Percentiles rank a stretch among this genome's conserved stretches.
These are phyloP conservation scores for Percina caprodes DNA, from an alignment of 2,113 vertebrate species.

Conservation along the genomic window DNA sequence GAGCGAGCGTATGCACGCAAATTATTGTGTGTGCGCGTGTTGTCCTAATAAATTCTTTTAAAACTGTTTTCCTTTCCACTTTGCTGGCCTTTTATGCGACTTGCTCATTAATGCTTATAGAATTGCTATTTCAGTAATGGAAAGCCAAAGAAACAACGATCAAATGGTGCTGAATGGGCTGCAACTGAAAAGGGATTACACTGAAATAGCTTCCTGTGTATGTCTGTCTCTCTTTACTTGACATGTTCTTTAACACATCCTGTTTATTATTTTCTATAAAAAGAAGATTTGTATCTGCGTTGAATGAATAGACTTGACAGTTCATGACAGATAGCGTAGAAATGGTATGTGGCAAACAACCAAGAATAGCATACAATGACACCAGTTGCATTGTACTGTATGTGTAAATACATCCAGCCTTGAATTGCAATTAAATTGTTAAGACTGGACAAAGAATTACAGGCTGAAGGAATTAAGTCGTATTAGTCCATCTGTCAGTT, in stretches of 20 bases:
- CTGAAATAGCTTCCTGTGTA: conserved; percentile 43
- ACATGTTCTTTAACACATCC: conserved; percentile 44
- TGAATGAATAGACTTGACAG: conserved; percentile 35
- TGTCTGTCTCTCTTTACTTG: conserved; percentile 11
- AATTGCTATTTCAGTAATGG: conserved; percentile 68
- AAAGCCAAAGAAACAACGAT: conserved; percentile 55
- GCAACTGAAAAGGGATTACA: conserved; percentile 39
- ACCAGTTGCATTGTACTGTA: conserved; percentile 50
- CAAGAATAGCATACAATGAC: conserved; percentile 51
- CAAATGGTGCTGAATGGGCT: conserved; percentile 55
- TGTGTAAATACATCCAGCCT: conserved; percentile 37
- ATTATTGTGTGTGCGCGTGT: conserved; percentile 27
- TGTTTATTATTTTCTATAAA: conserved; percentile 49
- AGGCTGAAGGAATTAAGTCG: conserved; percentile 70
- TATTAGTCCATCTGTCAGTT: conserved; percentile 76
- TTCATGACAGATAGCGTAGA: conserved; percentile 11
- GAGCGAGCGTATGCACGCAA: conserved; percentile 7
- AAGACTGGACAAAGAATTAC: conserved; percentile 60
- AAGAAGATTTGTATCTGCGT: conserved; percentile 26
- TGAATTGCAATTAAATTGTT: conserved; percentile 53
- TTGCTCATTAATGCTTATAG: conserved; percentile 68
- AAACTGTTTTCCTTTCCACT: conserved; percentile 59
- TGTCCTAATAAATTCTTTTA: conserved; percentile 59
- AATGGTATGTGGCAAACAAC: conserved; percentile 27
- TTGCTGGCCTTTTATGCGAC: conserved; percentile 52